Percentiles rank a stretch among this genome's conserved stretches.
These are phyloP conservation scores for Taenaris catops DNA, from an alignment of 2,888 invertebrate species.

Conservation along the genomic window DNA sequence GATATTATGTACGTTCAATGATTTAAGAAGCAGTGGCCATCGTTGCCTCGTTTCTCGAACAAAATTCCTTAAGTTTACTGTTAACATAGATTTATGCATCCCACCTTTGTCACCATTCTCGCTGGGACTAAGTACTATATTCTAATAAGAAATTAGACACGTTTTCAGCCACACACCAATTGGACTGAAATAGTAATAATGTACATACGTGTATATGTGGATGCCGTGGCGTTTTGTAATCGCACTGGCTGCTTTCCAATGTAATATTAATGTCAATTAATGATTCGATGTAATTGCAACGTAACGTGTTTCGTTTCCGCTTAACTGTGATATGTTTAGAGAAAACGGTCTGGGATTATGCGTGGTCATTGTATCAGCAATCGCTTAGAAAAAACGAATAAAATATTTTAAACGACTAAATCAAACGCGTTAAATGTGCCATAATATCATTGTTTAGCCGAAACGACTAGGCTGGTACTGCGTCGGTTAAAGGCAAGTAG, in stretches of 20 bases:
- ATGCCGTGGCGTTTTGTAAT: constrained; percentile 65
- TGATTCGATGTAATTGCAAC: constrained; percentile 37
- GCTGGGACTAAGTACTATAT: constrained; percentile 48
- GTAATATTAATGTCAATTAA: constrained; percentile 62
- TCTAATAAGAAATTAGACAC: constrained; percentile 45
- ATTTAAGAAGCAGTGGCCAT: constrained; percentile 13
- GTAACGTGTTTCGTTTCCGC: constrained; percentile 18
- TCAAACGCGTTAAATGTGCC: constrained; percentile 11
- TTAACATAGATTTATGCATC: constrained; percentile 37
- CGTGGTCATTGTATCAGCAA: constrained; percentile 4
- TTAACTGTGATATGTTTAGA: too few species aligned
- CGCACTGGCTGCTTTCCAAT: constrained; percentile 58
- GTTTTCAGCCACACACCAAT: constrained; percentile 50
- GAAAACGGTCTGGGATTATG: constrained; percentile 3
- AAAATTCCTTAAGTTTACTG: constrained; percentile 18
- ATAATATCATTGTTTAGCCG: constrained; percentile 5
- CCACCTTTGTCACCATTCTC: constrained; percentile 52
- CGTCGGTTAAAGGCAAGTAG: constrained; percentile 35
- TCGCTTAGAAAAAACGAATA: background rate
- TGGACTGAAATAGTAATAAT: constrained; percentile 50
- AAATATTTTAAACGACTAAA: too few species aligned
- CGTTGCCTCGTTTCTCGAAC: constrained; percentile 21
- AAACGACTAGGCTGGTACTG: constrained; percentile 4
- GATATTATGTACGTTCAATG: background rate
- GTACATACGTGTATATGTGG: constrained; percentile 66